Evolutionary conservation across 2,797 vertebrate genomes (phyloP), one percentile per base, ranked within the genome.

Genomic region (Aplochiton taeniatus): DNA sequence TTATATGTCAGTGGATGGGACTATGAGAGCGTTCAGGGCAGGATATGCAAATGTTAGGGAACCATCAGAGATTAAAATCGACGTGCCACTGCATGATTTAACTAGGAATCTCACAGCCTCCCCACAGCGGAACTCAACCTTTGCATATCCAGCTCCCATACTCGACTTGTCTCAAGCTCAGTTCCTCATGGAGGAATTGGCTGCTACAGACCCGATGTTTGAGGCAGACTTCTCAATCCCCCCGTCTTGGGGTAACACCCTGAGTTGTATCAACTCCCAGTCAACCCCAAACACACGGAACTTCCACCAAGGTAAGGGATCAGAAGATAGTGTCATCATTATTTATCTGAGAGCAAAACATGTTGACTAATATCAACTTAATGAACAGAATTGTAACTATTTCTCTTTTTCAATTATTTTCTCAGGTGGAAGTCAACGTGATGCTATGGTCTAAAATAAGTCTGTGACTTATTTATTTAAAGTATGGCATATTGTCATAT

Each of bases 401-500:
- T 76, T 45, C 73, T 48, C 70, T 7, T 83, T 58, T 69, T 73
- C 19, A n/a, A 65, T 68, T 88, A 53, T 83, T 72, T 73, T 42
- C 72, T 45, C 90, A 94, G 93, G 92, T 92, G 91, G 89, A 91
- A 92, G 90, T 85, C 83, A 86, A 89, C 88, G 89, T 88, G 90
- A 93, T 88, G 82, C 91, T 90, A 87, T 89, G 90, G 92, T 93
- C 82, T 94, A 90, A 94, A 90, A 93, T 94, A 94, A 94, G 93
- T 94, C 92, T 90, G 88, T 94, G 93, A 94, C 93, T 94, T 93
- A 92, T 88, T 91, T 90, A 79, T 88, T 85, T 79, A 84, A 31
- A 91, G 93, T 94, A 94, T 94, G 93, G 88, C 93, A 94, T 93
- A 94, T 94, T 94, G 93, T 91, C 92, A 92, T 90, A 90, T 89